phyloP scores from a whole-genome alignment of 2,888 invertebrate species.

The Cheiracanthium punctorium region DNA sequence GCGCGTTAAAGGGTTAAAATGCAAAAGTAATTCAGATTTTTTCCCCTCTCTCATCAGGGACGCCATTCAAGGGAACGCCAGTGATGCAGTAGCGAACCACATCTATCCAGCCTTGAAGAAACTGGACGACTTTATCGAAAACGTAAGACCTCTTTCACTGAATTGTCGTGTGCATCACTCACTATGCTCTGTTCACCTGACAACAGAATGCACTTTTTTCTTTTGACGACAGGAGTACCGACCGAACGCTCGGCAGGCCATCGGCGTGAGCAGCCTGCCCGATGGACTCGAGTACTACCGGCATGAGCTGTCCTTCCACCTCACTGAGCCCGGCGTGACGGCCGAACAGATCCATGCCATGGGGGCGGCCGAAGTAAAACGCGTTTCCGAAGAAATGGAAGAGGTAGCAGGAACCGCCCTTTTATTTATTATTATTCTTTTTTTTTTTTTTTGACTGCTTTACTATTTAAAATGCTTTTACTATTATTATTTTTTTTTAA shows the following conservation, averaged over 20 bases:
- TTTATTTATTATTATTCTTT: too few species aligned
- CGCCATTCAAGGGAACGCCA: conserved; percentile 38
- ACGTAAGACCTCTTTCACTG: conserved; percentile 19
- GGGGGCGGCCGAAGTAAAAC: conserved; percentile 74
- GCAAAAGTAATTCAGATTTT: too few species aligned
- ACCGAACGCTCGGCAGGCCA: conserved; percentile 72
- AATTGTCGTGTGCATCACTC: too few species aligned
- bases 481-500: too few species aligned
- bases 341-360: conserved; percentile 75
- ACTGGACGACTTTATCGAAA: conserved; percentile 39
- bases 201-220: too few species aligned
- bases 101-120: conserved; percentile 37
- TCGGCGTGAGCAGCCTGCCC: conserved; percentile 74
- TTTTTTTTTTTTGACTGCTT: too few species aligned
- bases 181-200: too few species aligned
- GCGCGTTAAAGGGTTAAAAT: too few species aligned
- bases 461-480: too few species aligned
- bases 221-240: conserved; percentile 74
- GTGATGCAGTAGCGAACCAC: conserved; percentile 26
- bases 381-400: conserved; percentile 74
- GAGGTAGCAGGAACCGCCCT: too few species aligned
- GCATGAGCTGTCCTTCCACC: conserved; percentile 75
- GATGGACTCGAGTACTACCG: conserved; percentile 74
- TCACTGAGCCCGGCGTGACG: conserved; percentile 73
- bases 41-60: background rate